These are phyloP conservation scores for Zosterops pallidus DNA, from an alignment of 2,113 vertebrate species.

Conservation along the genomic window DNA sequence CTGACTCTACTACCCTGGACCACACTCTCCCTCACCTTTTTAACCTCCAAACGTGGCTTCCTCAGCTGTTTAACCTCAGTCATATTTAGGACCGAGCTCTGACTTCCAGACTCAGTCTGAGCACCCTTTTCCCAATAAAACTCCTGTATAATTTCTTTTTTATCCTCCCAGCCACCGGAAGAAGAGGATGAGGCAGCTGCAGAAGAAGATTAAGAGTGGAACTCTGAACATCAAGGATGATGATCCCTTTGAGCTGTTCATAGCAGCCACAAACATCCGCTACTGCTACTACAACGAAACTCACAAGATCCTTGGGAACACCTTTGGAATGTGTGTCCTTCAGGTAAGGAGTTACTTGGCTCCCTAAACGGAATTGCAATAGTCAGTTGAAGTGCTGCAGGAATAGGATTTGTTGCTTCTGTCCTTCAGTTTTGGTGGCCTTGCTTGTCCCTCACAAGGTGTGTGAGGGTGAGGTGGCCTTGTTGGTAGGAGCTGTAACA, in stretches of 20 bases:
- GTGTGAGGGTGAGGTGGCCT: not conserved
- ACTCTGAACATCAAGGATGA: conserved; percentile 91
- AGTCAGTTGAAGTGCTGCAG: not conserved
- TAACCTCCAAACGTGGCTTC: not conserved
- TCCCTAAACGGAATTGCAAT: fast-evolving
- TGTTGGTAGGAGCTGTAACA: not conserved
- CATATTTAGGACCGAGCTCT: not conserved
- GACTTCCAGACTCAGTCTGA: not conserved
- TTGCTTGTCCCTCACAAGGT: fast-evolving
- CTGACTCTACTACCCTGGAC: not conserved
- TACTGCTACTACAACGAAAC: conserved; percentile 99
- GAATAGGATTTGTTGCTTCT: not conserved
- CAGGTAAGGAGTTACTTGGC: conserved; percentile 78
- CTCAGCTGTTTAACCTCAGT: not conserved
- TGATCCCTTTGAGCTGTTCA: conserved; percentile 94
- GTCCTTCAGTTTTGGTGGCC: not conserved
- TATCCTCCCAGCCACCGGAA: conserved; percentile 83
- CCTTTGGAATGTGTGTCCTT: conserved; percentile 94
- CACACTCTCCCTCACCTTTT: not conserved
- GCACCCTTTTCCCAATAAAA: not conserved
- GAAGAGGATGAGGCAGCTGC: conserved; percentile 96
- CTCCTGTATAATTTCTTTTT: not conserved
- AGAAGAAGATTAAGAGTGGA: conserved; percentile 95
- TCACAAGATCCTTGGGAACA: conserved; percentile 96
- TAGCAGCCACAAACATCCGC: conserved; percentile 96